Conservation (phyloP, 1,140 invertebrate species). For the Drepana arcuata region DNA sequence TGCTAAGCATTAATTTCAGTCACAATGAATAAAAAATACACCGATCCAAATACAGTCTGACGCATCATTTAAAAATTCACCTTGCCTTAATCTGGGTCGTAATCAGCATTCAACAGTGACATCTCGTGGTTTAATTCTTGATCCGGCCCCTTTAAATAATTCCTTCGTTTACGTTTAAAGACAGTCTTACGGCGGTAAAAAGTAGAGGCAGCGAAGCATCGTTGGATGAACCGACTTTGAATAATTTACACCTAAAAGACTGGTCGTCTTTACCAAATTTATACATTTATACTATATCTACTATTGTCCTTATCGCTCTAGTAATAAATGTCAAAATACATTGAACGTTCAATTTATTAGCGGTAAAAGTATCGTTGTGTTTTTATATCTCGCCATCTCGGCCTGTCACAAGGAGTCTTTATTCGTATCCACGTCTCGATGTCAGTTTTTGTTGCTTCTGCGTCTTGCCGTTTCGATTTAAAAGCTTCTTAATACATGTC, state of each 20-base stretch:
- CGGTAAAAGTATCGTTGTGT: constrained; percentile 9
- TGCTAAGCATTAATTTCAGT: no score
- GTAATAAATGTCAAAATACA: constrained; percentile 3
- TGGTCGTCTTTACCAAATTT: constrained; percentile 12
- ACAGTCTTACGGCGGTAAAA: constrained; percentile 37
- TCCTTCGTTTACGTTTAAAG: constrained; percentile 36
- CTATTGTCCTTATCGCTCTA: constrained; percentile 1
- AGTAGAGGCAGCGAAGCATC: constrained; percentile 31
- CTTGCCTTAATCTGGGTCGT: constrained; percentile 8
- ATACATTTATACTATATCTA: constrained; percentile 3
- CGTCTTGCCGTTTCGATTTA: constrained; percentile 26
- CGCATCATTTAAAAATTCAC: constrained; percentile 11
- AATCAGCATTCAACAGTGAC: constrained; percentile 28
- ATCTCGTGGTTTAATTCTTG: constrained; percentile 30
- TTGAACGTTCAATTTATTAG: not conserved
- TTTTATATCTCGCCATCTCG: constrained; percentile 28
- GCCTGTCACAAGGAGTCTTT: constrained; percentile 30
- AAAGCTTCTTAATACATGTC: constrained; percentile 28
- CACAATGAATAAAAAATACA: constrained; percentile 3
- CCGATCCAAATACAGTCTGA: no score
- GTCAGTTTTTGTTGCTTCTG: constrained; percentile 37
- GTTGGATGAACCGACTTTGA: constrained; percentile 42
- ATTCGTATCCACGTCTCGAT: constrained; percentile 30
- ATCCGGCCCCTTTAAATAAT: constrained; percentile 33
- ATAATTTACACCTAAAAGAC: constrained; percentile 55